phyloP scores from a whole-genome alignment of 2,797 vertebrate species.

The Sphaeramia orbicularis region DNA sequence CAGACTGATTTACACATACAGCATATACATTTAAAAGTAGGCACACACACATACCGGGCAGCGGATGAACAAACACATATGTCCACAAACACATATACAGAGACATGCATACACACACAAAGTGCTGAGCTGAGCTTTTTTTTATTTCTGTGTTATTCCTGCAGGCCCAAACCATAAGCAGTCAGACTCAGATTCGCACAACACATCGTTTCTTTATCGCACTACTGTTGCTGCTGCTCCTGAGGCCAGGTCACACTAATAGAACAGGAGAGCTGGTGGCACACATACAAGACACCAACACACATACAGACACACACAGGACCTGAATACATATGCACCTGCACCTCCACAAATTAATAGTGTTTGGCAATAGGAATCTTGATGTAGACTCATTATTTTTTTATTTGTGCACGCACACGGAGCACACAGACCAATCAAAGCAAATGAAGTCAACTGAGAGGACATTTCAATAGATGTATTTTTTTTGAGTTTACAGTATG shows the following conservation, averaged over 20 bases:
- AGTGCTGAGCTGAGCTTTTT: constrained; percentile 75
- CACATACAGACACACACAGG: constrained; percentile 25
- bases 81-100: constrained; percentile 26
- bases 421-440: neutral
- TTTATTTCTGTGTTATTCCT: constrained; percentile 69
- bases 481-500: too few species aligned
- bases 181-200: constrained; percentile 69
- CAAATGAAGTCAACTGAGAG: constrained; percentile 11
- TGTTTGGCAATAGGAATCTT: constrained; percentile 24
- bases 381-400: neutral
- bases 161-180: constrained; percentile 75
- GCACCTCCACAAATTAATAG: constrained; percentile 12
- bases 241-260: constrained; percentile 76
- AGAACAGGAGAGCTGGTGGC: constrained; percentile 65
- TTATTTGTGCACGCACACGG: neutral
- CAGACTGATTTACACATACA: constrained; percentile 60
- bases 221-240: constrained; percentile 66
- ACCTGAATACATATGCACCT: constrained; percentile 23
- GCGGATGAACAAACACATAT: constrained; percentile 24
- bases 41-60: constrained; percentile 34
- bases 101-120: constrained; percentile 47
- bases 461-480: too few species aligned
- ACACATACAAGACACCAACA: constrained; percentile 37
- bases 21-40: constrained; percentile 58
- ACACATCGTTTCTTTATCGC: constrained; percentile 82